A percentile compares a stretch with the other conserved stretches of the same genome.
These are phyloP conservation scores for Idris sp. DNA, from an alignment of 1,140 invertebrate genomes.

Conservation along the genomic window DNA sequence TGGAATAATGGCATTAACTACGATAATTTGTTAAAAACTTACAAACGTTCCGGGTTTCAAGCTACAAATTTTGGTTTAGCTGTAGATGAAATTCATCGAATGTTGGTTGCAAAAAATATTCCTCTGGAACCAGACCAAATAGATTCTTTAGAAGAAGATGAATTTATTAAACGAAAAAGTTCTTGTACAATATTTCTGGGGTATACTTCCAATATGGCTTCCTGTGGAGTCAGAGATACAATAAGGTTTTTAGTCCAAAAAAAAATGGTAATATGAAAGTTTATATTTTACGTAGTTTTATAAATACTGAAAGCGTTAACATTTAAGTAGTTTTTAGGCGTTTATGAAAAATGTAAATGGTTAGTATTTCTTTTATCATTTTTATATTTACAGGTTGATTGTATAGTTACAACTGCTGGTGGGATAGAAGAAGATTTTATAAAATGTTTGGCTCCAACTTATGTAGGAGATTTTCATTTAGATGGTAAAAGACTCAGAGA, in stretches of 20 bases:
- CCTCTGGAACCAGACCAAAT: constrained; percentile 82
- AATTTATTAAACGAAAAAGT: constrained; percentile 86
- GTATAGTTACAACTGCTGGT: constrained; percentile 97
- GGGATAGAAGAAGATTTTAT: constrained; percentile 99
- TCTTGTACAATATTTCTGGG: constrained; percentile 98
- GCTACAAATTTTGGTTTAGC: constrained; percentile 96
- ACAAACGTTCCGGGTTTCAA: constrained; percentile 93
- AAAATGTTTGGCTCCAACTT: constrained; percentile 97
- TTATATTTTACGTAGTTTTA: too few species aligned
- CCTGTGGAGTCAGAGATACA: constrained; percentile 94
- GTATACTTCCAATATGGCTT: constrained; percentile 98
- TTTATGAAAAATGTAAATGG: too few species aligned
- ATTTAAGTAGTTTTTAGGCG: too few species aligned
- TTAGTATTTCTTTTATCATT: too few species aligned
- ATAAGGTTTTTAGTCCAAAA: constrained; percentile 94
- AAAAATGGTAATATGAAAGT: constrained; percentile 83
- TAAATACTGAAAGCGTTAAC: too few species aligned
- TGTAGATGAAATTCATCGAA: constrained; percentile 94
- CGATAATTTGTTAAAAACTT: constrained; percentile 88
- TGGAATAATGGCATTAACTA: constrained; percentile 96
- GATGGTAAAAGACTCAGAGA: constrained; percentile 88
- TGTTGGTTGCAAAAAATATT: constrained; percentile 86
- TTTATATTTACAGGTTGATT: constrained; percentile 85
- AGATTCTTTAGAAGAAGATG: constrained; percentile 86
- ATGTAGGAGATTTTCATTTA: constrained; percentile 93